Evolutionary conservation across 2,797 vertebrate genomes (phyloP), one percentile per base, ranked within the genome.

Genomic region (Schizopygopsis pylzovi): DNA sequence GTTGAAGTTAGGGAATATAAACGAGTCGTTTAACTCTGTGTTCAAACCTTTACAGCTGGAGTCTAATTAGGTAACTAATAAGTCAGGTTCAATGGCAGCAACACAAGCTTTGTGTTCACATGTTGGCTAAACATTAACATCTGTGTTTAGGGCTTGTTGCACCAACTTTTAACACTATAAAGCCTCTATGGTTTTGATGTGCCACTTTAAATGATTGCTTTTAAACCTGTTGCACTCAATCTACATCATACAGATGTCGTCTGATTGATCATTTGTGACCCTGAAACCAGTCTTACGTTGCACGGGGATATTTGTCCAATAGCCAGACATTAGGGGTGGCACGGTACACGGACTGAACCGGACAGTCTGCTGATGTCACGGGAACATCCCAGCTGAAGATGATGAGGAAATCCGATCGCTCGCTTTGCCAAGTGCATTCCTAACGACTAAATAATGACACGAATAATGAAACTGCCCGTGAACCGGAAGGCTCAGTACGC

Each of bases 41-140:
- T 43, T 41, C 41, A 41, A 41, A 78, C 20, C 33, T 78, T 59
- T 78, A n/a, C 76, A 41, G 52, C 76, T 22, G 33, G 71, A 73
- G 71, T 75, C 3, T 54, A 54, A 52, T 75, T 52, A 20, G 9
- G 12, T 18, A 76, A 33, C 47, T 73, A 47, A 39, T 39, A 72
- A 28, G 61, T 28, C 33, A 39, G 28, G 18, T 56, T 49, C 49
- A 56, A 4, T 4, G 3, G 25, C 15, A 52, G 4, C 72, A 54
- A 33, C 4, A 20, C 72, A 6, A 13, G 37, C 52, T 59, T 54
- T 39, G 75, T 41, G 52, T 59, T 59, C 52, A 56, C 75, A 13
- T 56, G 49, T 41, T 41, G 33, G 33, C 28, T 56, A 56, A 56
- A 77, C 33, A 15, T 13, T 39, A n/a, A 77, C 52, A 56, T 41